These are phyloP conservation scores for Drosophila pseudotakahashii DNA, from an alignment of 2,888 invertebrate species.

Conservation along the genomic window DNA sequence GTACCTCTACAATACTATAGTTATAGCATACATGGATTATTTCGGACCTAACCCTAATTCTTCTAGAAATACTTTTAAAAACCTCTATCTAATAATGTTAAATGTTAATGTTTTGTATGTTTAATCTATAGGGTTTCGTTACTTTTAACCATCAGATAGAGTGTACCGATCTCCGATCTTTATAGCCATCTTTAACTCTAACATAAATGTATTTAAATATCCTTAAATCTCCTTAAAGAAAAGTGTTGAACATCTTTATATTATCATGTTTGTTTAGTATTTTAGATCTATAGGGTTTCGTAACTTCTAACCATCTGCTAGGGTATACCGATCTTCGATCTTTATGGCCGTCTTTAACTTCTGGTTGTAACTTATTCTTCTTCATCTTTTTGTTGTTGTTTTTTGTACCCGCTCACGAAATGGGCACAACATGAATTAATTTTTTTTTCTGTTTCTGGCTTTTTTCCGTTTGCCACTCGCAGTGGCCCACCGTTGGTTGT, in stretches of 20 bases:
- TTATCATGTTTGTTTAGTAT: no score
- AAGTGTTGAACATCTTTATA: no score
- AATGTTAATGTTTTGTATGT: no score
- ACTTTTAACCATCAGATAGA: no score
- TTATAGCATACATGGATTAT: background rate
- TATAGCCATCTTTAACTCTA: no score
- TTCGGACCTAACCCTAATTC: background rate
- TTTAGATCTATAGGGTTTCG: no score
- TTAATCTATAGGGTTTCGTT: background rate
- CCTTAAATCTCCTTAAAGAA: no score
- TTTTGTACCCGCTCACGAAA: constrained; percentile 65
- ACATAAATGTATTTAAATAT: no score
- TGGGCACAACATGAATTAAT: constrained; percentile 79
- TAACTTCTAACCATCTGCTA: background rate
- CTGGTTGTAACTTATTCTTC: constrained; percentile 38
- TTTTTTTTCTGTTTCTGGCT: constrained; percentile 59
- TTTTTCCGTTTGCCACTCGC: constrained; percentile 43
- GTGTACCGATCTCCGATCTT: no score
- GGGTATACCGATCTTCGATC: background rate
- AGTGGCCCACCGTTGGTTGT: constrained; percentile 45
- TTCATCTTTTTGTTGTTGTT: constrained; percentile 10
- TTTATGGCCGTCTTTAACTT: background rate
- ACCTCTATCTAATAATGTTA: no score
- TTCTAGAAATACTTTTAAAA: background rate
- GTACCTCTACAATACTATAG: background rate